Evolutionary conservation across 2,888 invertebrate genomes (phyloP), one percentile per base, ranked within the genome.

Genomic region (Horisme vitalbata): DNA sequence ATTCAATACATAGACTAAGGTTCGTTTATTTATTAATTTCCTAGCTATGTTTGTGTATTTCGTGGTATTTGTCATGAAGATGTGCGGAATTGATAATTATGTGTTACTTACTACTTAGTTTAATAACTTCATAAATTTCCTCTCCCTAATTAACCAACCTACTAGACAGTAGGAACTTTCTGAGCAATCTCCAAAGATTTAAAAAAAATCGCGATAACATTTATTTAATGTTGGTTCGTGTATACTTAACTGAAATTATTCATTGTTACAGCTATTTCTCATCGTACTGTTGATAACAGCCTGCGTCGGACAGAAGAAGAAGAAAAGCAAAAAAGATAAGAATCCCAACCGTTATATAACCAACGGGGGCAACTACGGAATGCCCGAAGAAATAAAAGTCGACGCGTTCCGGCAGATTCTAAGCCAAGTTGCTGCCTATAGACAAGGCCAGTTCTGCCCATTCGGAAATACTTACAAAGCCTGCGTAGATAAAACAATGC

Each of bases 331-430:
- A 33, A 45, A 21, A 18, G 23, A 31, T 4, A 24, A 28, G 1
- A 33, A 4, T 11, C 21, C 23, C 7, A 45, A 27, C 10, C 46
- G 50, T 4, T 50, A 57, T 13, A 57, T 69, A 10, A 58, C 44
- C 0, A 68, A 71, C 20, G 71, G 71, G 70, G 4, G 39, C 0
- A 1, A 52, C 2, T 69, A 66, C 37, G 41, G 55, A n/a, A 26
- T 71, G 18, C 66, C 66, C 0, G 8, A 41, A 3, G 32, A 60
- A 15, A 20, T 69, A 2, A 31, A 50, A 10, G 38, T 46, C 0
- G 21, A 39, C 0, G 44, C 45, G 3, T 36, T 71, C 1, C 57
- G 36, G 32, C 15, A 45, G 5, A 60, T 68, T 27, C 51, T 73
- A 4, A 20, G 46, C 1, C 28, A 41, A 3, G n/a, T 67, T 2